A percentile compares a stretch with the other conserved stretches of the same genome.
Evolutionary conservation across 2,797 vertebrate genomes (phyloP).

Genomic region (Gastrophryne carolinensis): DNA sequence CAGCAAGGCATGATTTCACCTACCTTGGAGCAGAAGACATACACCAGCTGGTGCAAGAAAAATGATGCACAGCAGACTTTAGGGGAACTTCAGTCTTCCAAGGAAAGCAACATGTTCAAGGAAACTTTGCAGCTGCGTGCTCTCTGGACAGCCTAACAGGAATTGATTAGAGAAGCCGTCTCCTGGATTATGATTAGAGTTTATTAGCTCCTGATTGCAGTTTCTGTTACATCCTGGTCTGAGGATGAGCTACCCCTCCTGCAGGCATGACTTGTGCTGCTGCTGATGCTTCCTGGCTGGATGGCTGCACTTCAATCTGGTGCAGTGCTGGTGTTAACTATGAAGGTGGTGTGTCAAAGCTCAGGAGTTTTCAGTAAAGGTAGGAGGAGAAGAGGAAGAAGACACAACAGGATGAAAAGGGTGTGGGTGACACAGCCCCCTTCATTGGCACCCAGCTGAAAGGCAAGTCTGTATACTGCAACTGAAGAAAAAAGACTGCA

Average conservation of each 20-base stretch:
- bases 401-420: background rate
- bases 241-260: constrained; percentile 2
- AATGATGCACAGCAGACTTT: background rate
- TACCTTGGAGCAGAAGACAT: constrained; percentile 18
- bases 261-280: constrained; percentile 11
- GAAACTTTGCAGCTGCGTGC: constrained; percentile 17
- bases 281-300: constrained; percentile 14
- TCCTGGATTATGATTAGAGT: background rate
- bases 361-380: constrained; percentile 30
- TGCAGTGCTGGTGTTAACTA: constrained; percentile 37
- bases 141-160: background rate
- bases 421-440: constrained; percentile 8
- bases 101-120: constrained; percentile 30
- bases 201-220: background rate
- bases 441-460: constrained; percentile 10
- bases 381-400: constrained; percentile 34
- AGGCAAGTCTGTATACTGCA: constrained; percentile 8
- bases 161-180: constrained; percentile 6
- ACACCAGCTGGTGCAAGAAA: background rate
- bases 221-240: background rate
- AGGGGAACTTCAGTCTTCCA: constrained; percentile 24
- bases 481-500: background rate
- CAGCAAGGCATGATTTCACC: constrained; percentile 11
- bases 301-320: constrained; percentile 31
- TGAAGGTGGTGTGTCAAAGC: constrained; percentile 41